These are phyloP conservation scores for Brachymystax lenok DNA, from an alignment of 2,797 vertebrate genomes.

Conservation along the genomic window DNA sequence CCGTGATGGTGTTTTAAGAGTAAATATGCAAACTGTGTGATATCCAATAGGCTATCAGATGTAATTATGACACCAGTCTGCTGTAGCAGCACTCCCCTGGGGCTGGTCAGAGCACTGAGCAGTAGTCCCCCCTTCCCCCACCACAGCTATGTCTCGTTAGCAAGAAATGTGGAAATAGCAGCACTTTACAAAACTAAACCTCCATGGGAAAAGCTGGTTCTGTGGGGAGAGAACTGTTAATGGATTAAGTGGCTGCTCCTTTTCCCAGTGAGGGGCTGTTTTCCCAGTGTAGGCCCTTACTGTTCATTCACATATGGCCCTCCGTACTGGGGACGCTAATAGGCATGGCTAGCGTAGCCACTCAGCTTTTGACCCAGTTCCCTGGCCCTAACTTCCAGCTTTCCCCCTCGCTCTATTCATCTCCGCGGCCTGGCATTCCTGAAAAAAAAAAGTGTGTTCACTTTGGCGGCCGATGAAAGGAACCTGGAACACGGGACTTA, in stretches of 20 bases:
- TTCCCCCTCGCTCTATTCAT: constrained; percentile 12
- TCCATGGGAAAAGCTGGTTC: constrained; percentile 68
- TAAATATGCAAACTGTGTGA: constrained; percentile 53
- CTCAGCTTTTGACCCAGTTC: constrained; percentile 63
- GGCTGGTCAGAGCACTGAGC: constrained; percentile 51
- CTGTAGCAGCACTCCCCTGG: constrained; percentile 37
- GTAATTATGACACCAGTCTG: constrained; percentile 44
- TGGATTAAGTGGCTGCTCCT: constrained; percentile 64
- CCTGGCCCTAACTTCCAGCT: constrained; percentile 61
- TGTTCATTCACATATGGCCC: constrained; percentile 48
- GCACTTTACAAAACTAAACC: constrained; percentile 51
- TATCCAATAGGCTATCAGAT: constrained; percentile 56
- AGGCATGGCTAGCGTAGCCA: constrained; percentile 56
- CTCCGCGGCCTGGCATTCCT: constrained; percentile 62
- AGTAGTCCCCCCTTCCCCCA: not conserved
- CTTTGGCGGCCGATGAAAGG: constrained; percentile 71
- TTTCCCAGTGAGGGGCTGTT: constrained; percentile 31
- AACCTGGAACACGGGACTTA: constrained; percentile 69
- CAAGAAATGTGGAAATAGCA: constrained; percentile 53
- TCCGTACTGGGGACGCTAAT: constrained; percentile 44
- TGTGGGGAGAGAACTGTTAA: constrained; percentile 57
- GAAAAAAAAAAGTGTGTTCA: constrained; percentile 51
- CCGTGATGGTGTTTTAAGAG: constrained; percentile 49
- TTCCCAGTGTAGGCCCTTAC: constrained; percentile 41
- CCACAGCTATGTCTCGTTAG: constrained; percentile 46